A percentile compares a stretch with the other conserved stretches of the same genome.
Conservation (phyloP, 2,888 invertebrate species). For the Hipparchia semele region DNA sequence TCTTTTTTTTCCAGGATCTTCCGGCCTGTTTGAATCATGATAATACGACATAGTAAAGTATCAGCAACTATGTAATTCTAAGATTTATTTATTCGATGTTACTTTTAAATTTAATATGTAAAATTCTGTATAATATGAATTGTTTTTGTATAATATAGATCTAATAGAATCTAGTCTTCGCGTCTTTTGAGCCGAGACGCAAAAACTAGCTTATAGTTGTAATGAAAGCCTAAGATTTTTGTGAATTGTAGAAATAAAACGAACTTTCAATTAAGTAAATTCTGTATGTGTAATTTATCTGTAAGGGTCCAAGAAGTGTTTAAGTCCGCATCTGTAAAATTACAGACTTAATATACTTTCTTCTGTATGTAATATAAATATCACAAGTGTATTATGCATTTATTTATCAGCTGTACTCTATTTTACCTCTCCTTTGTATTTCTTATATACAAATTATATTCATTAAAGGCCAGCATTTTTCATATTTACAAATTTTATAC, state of each 20-base stretch:
- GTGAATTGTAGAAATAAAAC: slow-evolving; percentile 1
- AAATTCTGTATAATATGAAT: slow-evolving; percentile 8
- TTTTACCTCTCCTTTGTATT: neutral
- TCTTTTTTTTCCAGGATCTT: slow-evolving; percentile 31
- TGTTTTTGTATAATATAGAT: neutral
- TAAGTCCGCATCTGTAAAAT: slow-evolving; percentile 10
- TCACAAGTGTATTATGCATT: slow-evolving; percentile 3
- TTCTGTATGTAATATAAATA: neutral
- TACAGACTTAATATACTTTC: too few species aligned
- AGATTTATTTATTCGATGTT: neutral
- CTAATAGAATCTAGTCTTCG: slow-evolving; percentile 55
- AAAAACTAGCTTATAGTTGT: slow-evolving; percentile 55
- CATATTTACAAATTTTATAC: slow-evolving; percentile 22
- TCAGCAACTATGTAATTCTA: neutral
- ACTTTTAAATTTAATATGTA: slow-evolving; percentile 5
- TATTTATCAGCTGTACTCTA: neutral
- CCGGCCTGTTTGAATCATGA: slow-evolving; percentile 28
- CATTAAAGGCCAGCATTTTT: slow-evolving; percentile 12
- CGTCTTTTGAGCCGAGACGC: slow-evolving; percentile 74
- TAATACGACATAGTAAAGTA: neutral
- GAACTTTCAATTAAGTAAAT: neutral
- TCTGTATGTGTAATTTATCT: slow-evolving; percentile 13
- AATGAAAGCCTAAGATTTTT: neutral
- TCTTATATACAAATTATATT: neutral
- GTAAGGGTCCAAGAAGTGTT: slow-evolving; percentile 37